phyloP scores from a whole-genome alignment of 2,888 invertebrate genomes.

The Clistopyga incitator region DNA sequence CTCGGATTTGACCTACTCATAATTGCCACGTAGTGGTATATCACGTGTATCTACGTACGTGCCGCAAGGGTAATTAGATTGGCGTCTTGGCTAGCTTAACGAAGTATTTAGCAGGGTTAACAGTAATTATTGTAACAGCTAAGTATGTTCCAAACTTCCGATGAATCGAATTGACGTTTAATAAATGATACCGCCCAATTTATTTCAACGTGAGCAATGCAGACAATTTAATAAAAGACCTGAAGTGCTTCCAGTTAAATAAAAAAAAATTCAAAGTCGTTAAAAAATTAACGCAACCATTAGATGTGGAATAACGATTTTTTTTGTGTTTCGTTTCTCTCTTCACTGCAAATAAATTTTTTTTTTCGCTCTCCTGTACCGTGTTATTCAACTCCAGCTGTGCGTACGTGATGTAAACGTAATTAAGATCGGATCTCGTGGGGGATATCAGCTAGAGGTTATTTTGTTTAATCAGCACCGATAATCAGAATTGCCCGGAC shows the following conservation, averaged over 20 bases:
- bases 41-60: slow-evolving; percentile 34
- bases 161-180: neutral
- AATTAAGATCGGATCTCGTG: slow-evolving; percentile 30
- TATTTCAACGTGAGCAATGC: neutral
- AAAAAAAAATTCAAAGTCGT: too few species aligned
- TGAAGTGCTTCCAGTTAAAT: too few species aligned
- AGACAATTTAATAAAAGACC: neutral
- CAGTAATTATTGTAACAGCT: neutral
- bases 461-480: neutral
- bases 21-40: slow-evolving; percentile 40
- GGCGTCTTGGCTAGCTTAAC: neutral
- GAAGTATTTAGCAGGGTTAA: neutral
- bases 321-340: too few species aligned
- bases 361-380: neutral
- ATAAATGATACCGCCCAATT: neutral
- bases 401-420: slow-evolving; percentile 2
- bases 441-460: neutral
- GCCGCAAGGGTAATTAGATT: slow-evolving; percentile 36
- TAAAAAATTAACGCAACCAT: too few species aligned
- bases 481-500: neutral
- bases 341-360: neutral
- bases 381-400: neutral
- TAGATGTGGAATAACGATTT: too few species aligned
- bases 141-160: neutral
- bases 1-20: slow-evolving; percentile 38